These are phyloP conservation scores for Timandra comae DNA, from an alignment of 2,888 invertebrate species.

Conservation along the genomic window DNA sequence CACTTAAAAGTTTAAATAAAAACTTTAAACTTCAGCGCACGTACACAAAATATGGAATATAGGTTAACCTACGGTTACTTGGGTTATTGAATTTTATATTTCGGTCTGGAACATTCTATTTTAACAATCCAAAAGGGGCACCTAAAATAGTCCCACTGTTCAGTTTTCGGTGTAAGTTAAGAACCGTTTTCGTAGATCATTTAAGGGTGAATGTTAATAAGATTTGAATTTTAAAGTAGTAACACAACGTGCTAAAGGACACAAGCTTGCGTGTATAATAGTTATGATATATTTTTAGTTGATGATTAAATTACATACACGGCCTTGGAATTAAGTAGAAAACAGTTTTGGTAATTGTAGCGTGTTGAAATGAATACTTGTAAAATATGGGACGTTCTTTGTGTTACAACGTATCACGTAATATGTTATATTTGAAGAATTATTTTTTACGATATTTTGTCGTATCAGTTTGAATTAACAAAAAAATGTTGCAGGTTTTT, in stretches of 20 bases:
- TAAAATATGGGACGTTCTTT: constrained; percentile 2
- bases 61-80: constrained; percentile 26
- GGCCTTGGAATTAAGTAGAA: too few species aligned
- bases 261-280: too few species aligned
- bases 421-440: too few species aligned
- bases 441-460: too few species aligned
- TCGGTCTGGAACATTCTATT: constrained; percentile 55
- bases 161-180: constrained; percentile 44
- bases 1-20: constrained; percentile 21
- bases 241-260: too few species aligned
- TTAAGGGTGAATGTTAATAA: constrained; percentile 65
- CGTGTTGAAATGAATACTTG: too few species aligned
- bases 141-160: constrained; percentile 56
- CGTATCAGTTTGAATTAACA: too few species aligned
- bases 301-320: too few species aligned
- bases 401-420: too few species aligned
- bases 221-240: constrained; percentile 66
- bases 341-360: too few species aligned
- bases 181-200: constrained; percentile 49
- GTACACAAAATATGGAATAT: constrained; percentile 27
- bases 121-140: constrained; percentile 55
- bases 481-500: too few species aligned
- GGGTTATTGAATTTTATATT: constrained; percentile 62
- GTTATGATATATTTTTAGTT: too few species aligned
- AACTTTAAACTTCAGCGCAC: constrained; percentile 15